Evolutionary conservation across 1,140 invertebrate species (phyloP), one percentile per base, ranked within the genome.

Genomic region (Pissodes strobi): DNA sequence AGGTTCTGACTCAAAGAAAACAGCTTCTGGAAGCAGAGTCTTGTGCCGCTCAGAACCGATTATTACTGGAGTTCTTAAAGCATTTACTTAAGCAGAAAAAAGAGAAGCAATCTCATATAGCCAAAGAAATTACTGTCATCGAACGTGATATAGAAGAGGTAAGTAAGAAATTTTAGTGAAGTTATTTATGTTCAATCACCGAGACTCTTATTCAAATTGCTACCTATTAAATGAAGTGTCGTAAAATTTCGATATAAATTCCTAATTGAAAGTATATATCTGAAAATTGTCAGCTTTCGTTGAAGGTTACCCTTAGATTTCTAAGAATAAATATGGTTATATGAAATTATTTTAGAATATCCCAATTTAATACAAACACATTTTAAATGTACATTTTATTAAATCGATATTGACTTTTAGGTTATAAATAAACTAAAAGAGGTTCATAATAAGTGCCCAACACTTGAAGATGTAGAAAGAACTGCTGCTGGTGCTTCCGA

Each of bases 61-160:
- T 97, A 10, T 76, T 96, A 4, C 86, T 92, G 75, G 92, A 95
- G 73, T 97, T 97, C 76, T 80, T 97, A 2, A 85, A 87, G 51
- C 87, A 92, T 77, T 80, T 96, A 39, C 74, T 88, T 53, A 82
- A 87, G 37, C 86, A 90, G 63, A 93, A 94, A 72, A 83, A 89
- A 71, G 86, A 91, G 49, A 89, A 90, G 73, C 82, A 86, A 43
- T 80, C 83, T 27, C 86, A 87, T 57, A 91, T 78, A 5, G 82
- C 84, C 0, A 82, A 84, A 30, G 91, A 94, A 75, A 87, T 93
- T n/a, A 78, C 82, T 8, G 79, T 94, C 2, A 91, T 95, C 41
- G 86, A 90, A 73, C 82, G 86, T 66, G 92, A 95, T 77, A 85
- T 94, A 76, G 87, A 87, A 39, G 84, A 88, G 70, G 89, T 95